phyloP scores from a whole-genome alignment of 2,113 vertebrate species.

The Apistogramma diplotaenia region DNA sequence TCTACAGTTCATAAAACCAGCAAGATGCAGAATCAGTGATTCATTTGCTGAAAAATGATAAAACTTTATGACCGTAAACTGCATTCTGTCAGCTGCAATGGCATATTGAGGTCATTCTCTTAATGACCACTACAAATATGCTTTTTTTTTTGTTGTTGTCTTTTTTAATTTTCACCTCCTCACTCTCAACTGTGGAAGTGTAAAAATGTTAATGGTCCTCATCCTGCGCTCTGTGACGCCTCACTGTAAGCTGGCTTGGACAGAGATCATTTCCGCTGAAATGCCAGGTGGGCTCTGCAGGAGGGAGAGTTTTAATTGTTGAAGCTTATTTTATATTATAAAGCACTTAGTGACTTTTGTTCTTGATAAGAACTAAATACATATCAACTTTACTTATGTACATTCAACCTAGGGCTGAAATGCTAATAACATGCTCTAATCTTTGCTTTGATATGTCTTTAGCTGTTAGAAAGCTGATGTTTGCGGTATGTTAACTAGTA shows the following conservation, averaged over 20 bases:
- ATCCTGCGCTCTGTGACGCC: background rate
- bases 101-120: background rate
- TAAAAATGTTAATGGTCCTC: background rate
- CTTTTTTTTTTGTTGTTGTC: background rate
- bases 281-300: slow-evolving; percentile 42
- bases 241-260: slow-evolving; percentile 3
- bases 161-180: background rate
- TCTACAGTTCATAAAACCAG: no score
- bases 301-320: background rate
- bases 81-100: background rate
- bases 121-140: background rate
- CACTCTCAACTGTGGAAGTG: background rate
- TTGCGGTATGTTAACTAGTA: no score
- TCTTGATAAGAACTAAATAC: no score
- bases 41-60: background rate
- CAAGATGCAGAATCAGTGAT: background rate
- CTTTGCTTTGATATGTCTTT: background rate
- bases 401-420: background rate
- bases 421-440: background rate
- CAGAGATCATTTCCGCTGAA: slow-evolving; percentile 16
- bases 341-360: no score
- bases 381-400: background rate
- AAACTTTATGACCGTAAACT: background rate
- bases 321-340: no score
- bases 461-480: background rate